Conservation (phyloP, 2,113 vertebrate genomes). For the Muntiacus muntjak region DNA sequence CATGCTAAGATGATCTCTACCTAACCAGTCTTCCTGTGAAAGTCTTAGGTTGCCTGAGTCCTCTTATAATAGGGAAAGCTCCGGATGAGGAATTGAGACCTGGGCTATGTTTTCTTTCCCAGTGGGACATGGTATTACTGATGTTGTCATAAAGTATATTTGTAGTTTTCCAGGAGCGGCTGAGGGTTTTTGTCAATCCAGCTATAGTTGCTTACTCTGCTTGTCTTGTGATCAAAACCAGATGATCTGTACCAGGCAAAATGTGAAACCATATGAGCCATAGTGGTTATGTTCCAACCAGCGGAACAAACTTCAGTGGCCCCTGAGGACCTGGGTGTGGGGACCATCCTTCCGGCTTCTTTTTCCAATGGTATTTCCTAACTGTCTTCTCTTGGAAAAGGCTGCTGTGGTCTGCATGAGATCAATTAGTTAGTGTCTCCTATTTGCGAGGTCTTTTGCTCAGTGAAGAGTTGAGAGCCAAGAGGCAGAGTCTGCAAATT, state of each 20-base stretch:
- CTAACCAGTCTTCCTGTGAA: neutral
- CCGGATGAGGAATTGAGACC: neutral
- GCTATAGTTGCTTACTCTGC: neutral
- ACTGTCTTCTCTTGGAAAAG: neutral
- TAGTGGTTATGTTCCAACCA: neutral
- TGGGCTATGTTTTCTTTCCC: neutral
- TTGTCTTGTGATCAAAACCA: constrained; percentile 13
- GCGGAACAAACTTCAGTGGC: neutral
- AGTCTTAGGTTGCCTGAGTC: neutral
- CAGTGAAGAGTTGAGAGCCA: neutral
- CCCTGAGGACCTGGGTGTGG: neutral
- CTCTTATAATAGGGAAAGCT: neutral
- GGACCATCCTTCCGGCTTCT: neutral
- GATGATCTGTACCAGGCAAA: neutral
- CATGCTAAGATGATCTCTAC: neutral
- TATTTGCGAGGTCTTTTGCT: neutral
- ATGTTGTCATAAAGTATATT: neutral
- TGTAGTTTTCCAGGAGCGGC: neutral
- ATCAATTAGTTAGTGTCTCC: neutral
- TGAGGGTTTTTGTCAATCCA: neutral
- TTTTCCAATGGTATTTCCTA: neutral
- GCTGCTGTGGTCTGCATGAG: neutral
- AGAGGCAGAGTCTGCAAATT: neutral
- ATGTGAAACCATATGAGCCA: neutral
- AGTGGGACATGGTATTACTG: neutral